Percentiles rank a stretch among this genome's conserved stretches.
phyloP scores from a whole-genome alignment of 92 coral and sea anemone genomes.

The Porites divaricata region DNA sequence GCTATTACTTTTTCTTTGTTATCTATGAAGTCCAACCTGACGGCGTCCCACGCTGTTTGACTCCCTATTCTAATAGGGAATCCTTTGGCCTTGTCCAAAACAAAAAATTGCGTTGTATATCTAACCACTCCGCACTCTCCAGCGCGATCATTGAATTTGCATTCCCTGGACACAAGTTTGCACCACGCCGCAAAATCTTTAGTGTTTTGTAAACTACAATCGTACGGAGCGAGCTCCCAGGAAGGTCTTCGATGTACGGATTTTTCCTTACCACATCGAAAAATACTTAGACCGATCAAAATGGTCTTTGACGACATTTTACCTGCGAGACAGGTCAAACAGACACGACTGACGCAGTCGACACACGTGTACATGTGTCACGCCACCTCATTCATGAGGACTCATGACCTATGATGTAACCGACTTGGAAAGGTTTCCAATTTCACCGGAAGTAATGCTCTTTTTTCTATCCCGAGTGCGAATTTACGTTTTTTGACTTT shows the following conservation, averaged over 20 bases:
- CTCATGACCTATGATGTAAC: too few relatives aligned
- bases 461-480: too few relatives aligned
- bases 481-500: too few relatives aligned
- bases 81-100: constrained; percentile 16
- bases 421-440: too few relatives aligned
- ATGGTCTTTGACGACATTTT: constrained; percentile 37
- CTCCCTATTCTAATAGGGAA: constrained; percentile 27
- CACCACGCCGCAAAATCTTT: constrained; percentile 32
- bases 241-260: constrained; percentile 50
- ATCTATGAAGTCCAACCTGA: constrained; percentile 17
- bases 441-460: too few relatives aligned
- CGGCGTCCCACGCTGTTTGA: constrained; percentile 38
- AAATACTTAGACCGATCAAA: constrained; percentile 42
- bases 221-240: constrained; percentile 30
- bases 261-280: constrained; percentile 31
- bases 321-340: background rate
- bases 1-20: constrained; percentile 31
- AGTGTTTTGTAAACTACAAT: constrained; percentile 19
- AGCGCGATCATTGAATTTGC: constrained; percentile 11
- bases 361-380: too few relatives aligned
- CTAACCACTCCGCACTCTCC: constrained; percentile 32
- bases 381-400: too few relatives aligned
- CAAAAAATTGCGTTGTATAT: constrained; percentile 25
- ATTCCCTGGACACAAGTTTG: constrained; percentile 9
- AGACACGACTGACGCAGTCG: too few relatives aligned